These are phyloP conservation scores for Laspeyria flexula DNA, from an alignment of 2,888 invertebrate genomes.

Conservation along the genomic window DNA sequence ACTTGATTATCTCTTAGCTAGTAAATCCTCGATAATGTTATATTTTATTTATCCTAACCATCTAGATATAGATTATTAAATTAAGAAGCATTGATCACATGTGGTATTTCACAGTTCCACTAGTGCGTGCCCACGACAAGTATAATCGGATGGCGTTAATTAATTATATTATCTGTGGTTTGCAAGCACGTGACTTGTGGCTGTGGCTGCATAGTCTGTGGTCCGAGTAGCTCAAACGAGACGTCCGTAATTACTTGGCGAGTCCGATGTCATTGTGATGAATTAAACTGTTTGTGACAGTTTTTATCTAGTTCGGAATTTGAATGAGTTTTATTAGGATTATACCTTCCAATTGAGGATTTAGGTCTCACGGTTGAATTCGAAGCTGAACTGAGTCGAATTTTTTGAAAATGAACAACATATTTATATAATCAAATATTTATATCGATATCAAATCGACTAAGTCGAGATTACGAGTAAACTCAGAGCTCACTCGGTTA, in stretches of 20 bases:
- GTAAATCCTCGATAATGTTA: too few species aligned
- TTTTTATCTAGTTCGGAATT: conserved; percentile 9
- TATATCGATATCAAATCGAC: too few species aligned
- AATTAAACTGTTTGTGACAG: conserved; percentile 39
- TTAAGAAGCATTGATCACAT: too few species aligned
- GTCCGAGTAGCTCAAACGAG: conserved; percentile 20
- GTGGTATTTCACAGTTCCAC: background rate
- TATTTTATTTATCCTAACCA: too few species aligned
- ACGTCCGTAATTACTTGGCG: conserved; percentile 33
- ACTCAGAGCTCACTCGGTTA: too few species aligned
- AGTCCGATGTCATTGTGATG: conserved; percentile 34
- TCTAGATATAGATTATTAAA: too few species aligned
- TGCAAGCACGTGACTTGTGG: conserved; percentile 28
- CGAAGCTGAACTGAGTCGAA: too few species aligned
- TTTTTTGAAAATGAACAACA: too few species aligned
- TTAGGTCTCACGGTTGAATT: too few species aligned
- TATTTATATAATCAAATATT: too few species aligned
- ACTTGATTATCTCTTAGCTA: too few species aligned
- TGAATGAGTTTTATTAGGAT: background rate
- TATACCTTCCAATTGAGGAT: background rate
- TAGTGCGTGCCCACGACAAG: conserved; percentile 43
- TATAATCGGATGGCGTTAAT: conserved; percentile 47
- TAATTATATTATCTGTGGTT: conserved; percentile 53
- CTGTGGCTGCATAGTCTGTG: conserved; percentile 20
- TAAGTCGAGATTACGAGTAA: too few species aligned